Base-by-base conservation (phyloP, 2,113 vertebrate species). In the Carettochelys insculpta region DNA sequence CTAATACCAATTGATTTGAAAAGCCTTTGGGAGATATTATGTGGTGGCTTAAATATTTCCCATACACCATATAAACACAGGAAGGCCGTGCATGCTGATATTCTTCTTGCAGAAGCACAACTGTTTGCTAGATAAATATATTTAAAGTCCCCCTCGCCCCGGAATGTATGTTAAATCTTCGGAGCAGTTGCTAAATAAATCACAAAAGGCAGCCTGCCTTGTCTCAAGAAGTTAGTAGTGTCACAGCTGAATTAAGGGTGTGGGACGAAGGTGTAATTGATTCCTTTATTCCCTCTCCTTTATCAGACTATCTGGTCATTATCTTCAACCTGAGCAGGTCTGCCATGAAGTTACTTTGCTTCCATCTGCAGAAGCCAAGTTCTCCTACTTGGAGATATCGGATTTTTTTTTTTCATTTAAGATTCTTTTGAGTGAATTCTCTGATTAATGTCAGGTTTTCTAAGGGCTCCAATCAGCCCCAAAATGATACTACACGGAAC, bases 211-310 rank as follows among this genome's bases (percentile, higher is more conserved):
- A 13, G 6, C 13, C 48, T 48, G 48, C 48, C 48, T 48, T 13
- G 10, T 48, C 48, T 90, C 87, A 4, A 77, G 89, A 82, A 73
- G 94, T 89, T 90, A 93, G 54, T 90, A 83, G 87, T 12, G 83
- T 73, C 5, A 7, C 86, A 90, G 86, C 51, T 81, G 77, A 96
- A 86, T 93, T 51, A 81, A 4, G 8, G 51, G 51, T 5, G 17
- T 16, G 94, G 31, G 11, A 29, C 22, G 80, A 77, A 0, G 0
- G 5, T 31, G 91, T 94, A 95, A 96, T 85, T 88, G 86, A 75
- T 89, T 91, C 89, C 92, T 94, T 89, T 87, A 89, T 95, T 96
- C 93, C 93, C 92, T 92, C 96, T 94, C 83, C 79, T 95, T 95
- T 95, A 94, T 84, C 89, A 93, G 96, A 87, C 90, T 61, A 82